Evolutionary conservation across 2,888 invertebrate genomes (phyloP).

Genomic region (Drosophila kokeensis): DNA sequence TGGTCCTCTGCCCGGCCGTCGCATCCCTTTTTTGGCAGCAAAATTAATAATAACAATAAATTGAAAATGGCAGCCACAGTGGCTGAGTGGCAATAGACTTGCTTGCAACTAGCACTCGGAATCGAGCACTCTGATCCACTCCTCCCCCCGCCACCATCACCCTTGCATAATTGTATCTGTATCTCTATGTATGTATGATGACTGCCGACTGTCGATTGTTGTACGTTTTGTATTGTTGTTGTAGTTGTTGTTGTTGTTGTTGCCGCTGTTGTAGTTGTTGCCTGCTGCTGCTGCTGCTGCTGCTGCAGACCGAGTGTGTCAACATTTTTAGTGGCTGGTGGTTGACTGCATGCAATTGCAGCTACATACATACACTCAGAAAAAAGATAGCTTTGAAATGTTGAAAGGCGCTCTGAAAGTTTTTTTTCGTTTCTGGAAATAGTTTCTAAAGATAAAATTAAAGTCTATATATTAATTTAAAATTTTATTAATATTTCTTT

Average conservation of each 20-base stretch:
- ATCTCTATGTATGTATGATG: constrained; percentile 21
- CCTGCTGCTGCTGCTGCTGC: constrained; percentile 14
- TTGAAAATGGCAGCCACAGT: constrained; percentile 78
- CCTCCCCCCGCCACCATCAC: neutral
- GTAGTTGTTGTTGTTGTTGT: constrained; percentile 1
- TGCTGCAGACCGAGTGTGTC: constrained; percentile 67
- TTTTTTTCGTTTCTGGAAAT: neutral
- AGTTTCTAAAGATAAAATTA: neutral
- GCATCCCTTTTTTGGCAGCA: constrained; percentile 77
- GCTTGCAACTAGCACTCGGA: constrained; percentile 37
- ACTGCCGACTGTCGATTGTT: constrained; percentile 28
- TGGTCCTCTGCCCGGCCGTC: constrained; percentile 14
- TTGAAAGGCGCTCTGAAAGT: neutral
- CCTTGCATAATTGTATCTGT: constrained; percentile 38
- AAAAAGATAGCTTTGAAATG: neutral
- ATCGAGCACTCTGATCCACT: constrained; percentile 24
- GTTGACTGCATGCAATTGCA: constrained; percentile 72
- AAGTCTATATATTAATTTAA: no score
- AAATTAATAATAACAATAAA: constrained; percentile 80
- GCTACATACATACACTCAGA: constrained; percentile 17
- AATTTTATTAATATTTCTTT: neutral
- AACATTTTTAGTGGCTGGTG: constrained; percentile 79
- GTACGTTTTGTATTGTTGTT: constrained; percentile 18
- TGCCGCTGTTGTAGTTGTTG: constrained; percentile 18
- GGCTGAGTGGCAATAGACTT: constrained; percentile 41